Conservation (phyloP, 1,140 invertebrate species). For the Anastatus disparis region DNA sequence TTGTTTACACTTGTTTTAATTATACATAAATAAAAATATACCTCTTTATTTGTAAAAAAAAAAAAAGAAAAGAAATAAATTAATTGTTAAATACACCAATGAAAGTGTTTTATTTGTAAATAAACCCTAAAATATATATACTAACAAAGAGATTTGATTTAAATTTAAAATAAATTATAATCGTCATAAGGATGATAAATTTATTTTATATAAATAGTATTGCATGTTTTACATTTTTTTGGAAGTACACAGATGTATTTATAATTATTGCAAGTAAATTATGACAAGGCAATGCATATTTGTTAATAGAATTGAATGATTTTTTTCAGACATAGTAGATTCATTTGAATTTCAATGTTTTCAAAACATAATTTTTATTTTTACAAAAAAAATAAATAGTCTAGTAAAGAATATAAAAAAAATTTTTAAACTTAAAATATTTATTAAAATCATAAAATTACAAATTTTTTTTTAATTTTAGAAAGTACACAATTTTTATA, state of each 20-base stretch:
- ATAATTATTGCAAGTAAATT: too few relatives aligned
- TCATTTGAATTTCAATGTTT: too few relatives aligned
- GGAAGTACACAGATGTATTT: background rate
- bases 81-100: conserved; percentile 13
- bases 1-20: conserved; percentile 20
- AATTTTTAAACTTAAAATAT: too few relatives aligned
- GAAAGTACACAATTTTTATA: too few relatives aligned
- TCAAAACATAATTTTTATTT: too few relatives aligned
- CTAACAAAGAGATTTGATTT: background rate
- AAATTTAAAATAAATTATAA: background rate
- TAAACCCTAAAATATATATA: background rate
- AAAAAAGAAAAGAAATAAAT: conserved; percentile 30
- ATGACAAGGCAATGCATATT: too few relatives aligned
- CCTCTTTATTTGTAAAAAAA: background rate
- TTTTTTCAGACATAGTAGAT: too few relatives aligned
- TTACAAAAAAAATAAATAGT: too few relatives aligned
- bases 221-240: conserved; percentile 1
- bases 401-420: too few relatives aligned
- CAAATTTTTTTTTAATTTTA: too few relatives aligned
- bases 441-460: too few relatives aligned
- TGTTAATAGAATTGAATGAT: too few relatives aligned
- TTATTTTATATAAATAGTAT: background rate
- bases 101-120: conserved; percentile 22
- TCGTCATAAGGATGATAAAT: background rate
- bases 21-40: background rate